Percentiles rank a stretch among this genome's conserved stretches.
Conservation (phyloP, 2,113 vertebrate genomes). For the Poecilia latipinna region DNA sequence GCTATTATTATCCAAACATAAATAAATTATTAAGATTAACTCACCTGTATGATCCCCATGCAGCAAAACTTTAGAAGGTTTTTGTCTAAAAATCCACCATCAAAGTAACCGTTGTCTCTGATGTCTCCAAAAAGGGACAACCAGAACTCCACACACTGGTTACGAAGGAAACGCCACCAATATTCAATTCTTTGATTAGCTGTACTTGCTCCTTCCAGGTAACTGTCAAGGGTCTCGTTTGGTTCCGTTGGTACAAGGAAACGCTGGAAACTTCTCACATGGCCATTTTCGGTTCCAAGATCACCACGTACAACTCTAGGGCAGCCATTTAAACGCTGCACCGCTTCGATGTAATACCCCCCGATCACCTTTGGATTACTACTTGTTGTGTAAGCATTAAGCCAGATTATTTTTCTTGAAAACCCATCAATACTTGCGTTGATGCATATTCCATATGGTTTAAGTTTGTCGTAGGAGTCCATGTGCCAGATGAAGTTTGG, state of each 20-base stretch:
- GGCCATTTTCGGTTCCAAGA: slow-evolving; percentile 5
- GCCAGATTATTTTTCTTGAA: slow-evolving; percentile 9
- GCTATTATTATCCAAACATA: too few relatives aligned
- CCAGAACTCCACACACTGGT: slow-evolving; percentile 22
- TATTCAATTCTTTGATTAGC: too few relatives aligned
- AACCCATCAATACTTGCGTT: slow-evolving; percentile 7
- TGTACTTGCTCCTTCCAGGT: too few relatives aligned
- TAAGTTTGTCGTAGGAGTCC: slow-evolving; percentile 18
- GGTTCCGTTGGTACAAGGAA: neutral
- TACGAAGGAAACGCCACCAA: too few relatives aligned
- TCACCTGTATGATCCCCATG: too few relatives aligned
- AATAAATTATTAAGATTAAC: too few relatives aligned
- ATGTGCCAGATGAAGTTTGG: slow-evolving; percentile 29
- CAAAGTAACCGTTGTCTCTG: neutral
- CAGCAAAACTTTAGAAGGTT: too few relatives aligned
- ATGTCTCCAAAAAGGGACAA: slow-evolving; percentile 13
- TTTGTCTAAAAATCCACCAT: too few relatives aligned
- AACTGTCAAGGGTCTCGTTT: neutral
- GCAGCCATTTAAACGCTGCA: neutral
- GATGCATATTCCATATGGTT: slow-evolving; percentile 20
- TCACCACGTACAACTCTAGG: neutral
- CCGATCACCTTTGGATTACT: slow-evolving; percentile 18
- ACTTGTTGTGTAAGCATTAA: slow-evolving; percentile 13
- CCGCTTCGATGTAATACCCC: neutral
- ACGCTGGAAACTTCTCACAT: neutral